These are phyloP conservation scores for Pyrgus malvae DNA, from an alignment of 2,888 invertebrate genomes.

Conservation along the genomic window DNA sequence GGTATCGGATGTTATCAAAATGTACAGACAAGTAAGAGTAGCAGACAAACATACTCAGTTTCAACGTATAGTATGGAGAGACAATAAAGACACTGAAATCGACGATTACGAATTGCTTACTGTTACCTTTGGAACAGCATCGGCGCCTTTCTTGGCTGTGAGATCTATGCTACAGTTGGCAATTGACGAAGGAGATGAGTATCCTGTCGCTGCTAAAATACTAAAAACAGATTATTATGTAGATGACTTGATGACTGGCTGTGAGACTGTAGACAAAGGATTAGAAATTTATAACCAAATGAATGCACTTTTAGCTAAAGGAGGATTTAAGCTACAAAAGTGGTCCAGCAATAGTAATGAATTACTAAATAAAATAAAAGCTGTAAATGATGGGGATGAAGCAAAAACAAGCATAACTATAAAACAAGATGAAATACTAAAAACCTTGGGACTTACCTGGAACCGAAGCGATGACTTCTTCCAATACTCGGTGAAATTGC, in stretches of 20 bases:
- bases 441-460: slow-evolving; percentile 42
- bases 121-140: neutral
- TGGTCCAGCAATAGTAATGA: neutral
- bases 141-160: neutral
- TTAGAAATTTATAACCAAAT: neutral
- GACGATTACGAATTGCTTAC: neutral
- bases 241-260: neutral
- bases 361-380: neutral
- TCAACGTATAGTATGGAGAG: neutral
- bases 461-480: slow-evolving; percentile 36
- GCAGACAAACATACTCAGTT: neutral
- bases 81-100: neutral
- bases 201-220: neutral
- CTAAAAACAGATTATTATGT: neutral
- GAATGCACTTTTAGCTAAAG: neutral
- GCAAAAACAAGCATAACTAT: slow-evolving; percentile 19
- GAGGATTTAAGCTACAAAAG: neutral
- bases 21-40: neutral
- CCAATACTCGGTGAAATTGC: slow-evolving; percentile 35
- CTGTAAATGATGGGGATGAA: slow-evolving; percentile 7
- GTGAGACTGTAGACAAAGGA: neutral
- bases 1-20: neutral
- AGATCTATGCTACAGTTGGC: neutral
- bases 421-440: slow-evolving; percentile 35
- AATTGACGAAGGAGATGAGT: neutral